Conservation (phyloP, 2,888 invertebrate genomes). For the Seira sanloemensis region DNA sequence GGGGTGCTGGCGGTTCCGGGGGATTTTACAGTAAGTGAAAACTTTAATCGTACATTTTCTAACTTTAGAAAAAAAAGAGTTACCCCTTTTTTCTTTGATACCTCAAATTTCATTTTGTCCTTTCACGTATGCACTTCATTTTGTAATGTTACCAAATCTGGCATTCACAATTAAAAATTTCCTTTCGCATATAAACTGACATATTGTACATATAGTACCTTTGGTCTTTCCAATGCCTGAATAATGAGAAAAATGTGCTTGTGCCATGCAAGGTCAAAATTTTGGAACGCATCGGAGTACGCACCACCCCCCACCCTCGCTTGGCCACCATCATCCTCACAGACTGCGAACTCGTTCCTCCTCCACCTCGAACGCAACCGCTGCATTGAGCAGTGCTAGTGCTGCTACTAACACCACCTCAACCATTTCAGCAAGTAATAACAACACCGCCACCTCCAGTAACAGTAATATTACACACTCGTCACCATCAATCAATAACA, state of each 20-base stretch:
- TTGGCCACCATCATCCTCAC: conserved; percentile 44
- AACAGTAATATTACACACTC: conserved; percentile 16
- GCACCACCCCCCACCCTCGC: conserved; percentile 53
- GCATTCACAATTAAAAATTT: neutral
- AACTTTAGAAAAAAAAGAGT: neutral
- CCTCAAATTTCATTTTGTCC: too few relatives aligned
- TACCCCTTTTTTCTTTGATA: neutral
- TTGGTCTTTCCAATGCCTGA: too few relatives aligned
- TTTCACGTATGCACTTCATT: too few relatives aligned
- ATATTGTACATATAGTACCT: neutral
- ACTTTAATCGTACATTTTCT: neutral
- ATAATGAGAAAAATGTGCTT: neutral
- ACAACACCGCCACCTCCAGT: conserved; percentile 22
- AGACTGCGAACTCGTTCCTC: conserved; percentile 40
- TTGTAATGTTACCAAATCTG: neutral
- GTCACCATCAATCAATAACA: conserved; percentile 38
- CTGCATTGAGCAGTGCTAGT: neutral
- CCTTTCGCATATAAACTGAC: neutral
- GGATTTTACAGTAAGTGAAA: conserved; percentile 61
- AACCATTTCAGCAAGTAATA: neutral
- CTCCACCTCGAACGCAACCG: conserved; percentile 26
- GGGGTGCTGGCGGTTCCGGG: conserved; percentile 54
- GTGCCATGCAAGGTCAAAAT: conserved; percentile 48
- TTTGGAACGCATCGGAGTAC: conserved; percentile 52
- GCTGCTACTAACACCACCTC: neutral